Percentiles rank a stretch among this genome's conserved stretches.
phyloP scores from a whole-genome alignment of 37 sponge, comb jelly and placozoan genomes.

The Beroe forskalii region DNA sequence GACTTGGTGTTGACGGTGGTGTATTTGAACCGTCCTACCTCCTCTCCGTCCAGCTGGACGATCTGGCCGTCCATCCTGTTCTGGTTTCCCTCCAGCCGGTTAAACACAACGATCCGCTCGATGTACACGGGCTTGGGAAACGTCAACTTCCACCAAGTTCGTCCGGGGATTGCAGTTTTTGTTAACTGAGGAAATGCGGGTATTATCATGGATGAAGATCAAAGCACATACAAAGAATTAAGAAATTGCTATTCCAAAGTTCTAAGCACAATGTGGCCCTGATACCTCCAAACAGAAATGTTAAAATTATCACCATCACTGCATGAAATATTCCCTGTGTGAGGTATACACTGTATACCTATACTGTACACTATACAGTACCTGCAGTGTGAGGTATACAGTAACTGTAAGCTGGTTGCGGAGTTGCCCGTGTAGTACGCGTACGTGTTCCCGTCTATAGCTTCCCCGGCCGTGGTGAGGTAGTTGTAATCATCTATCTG shows the following conservation, averaged over 20 bases:
- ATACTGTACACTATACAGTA: too few relatives aligned
- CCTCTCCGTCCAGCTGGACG: not conserved
- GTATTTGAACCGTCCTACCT: not conserved
- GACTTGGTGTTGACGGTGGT: not conserved
- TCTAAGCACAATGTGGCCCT: too few relatives aligned
- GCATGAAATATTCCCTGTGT: too few relatives aligned
- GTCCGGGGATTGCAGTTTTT: not conserved
- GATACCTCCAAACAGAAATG: too few relatives aligned
- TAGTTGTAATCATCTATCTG: not conserved
- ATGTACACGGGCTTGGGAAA: not conserved
- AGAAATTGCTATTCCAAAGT: too few relatives aligned
- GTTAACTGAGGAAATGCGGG: too few relatives aligned
- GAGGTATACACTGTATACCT: too few relatives aligned
- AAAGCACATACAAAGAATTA: too few relatives aligned
- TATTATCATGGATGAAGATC: too few relatives aligned
- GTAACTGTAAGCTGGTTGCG: not conserved
- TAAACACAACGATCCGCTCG: not conserved
- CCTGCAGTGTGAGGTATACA: not conserved
- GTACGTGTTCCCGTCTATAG: not conserved
- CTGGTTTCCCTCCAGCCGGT: not conserved
- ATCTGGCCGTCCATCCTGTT: not conserved
- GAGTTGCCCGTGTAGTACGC: not conserved
- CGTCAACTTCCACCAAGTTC: not conserved
- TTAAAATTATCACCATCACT: too few relatives aligned
- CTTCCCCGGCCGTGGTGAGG: not conserved